Evolutionary conservation across 2,888 invertebrate species (phyloP).

Genomic region (Stenurella melanura): DNA sequence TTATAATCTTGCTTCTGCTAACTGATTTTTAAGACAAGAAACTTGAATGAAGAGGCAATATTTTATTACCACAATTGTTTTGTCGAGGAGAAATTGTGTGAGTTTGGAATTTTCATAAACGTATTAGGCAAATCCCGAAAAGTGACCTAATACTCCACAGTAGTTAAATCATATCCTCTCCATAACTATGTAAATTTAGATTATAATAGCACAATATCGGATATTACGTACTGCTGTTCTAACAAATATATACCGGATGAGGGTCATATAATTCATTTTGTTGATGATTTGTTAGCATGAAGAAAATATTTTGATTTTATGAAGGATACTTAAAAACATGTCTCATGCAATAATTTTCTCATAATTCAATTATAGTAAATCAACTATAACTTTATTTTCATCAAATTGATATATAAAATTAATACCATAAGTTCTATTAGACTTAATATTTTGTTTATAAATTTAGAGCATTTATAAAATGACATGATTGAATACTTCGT

Average conservation of each 20-base stretch:
- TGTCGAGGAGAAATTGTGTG: neutral
- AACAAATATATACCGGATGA: neutral
- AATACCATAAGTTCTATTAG: too few species aligned
- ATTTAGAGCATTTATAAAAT: too few species aligned
- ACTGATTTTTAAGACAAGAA: too few species aligned
- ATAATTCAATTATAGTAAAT: too few species aligned
- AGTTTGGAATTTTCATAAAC: neutral
- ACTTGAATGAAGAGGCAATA: too few species aligned
- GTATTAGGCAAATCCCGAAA: neutral
- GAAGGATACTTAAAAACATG: too few species aligned
- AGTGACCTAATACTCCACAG: neutral
- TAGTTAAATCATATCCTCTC: neutral
- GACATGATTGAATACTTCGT: too few species aligned
- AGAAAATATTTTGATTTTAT: too few species aligned
- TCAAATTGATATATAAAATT: neutral
- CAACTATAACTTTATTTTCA: neutral
- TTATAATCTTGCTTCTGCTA: too few species aligned
- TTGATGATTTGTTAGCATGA: neutral
- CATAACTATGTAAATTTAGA: constrained; percentile 15
- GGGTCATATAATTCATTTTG: neutral
- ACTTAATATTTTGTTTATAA: too few species aligned
- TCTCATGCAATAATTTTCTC: too few species aligned
- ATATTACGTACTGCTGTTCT: constrained; percentile 20
- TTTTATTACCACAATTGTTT: neutral
- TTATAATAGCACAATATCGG: constrained; percentile 6